phyloP scores from a whole-genome alignment of 2,113 vertebrate genomes.

The Dendropsophus ebraccatus region DNA sequence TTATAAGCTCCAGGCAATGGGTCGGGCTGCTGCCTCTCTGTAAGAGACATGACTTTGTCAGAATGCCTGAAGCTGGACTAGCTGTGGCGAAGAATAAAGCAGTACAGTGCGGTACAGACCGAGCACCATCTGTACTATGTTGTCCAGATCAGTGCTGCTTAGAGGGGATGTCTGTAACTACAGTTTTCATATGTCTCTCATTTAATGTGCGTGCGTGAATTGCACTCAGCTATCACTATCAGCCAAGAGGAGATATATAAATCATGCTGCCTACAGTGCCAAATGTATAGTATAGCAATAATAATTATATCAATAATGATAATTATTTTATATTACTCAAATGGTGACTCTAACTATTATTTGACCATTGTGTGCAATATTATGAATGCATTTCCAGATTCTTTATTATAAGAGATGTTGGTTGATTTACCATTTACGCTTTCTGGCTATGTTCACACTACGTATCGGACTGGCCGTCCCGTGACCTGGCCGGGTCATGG shows the following conservation, averaged over 20 bases:
- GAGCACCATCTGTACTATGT: not conserved
- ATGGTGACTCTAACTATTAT: too few species aligned
- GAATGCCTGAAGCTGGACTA: not conserved
- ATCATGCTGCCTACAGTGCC: not conserved
- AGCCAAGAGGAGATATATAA: not conserved
- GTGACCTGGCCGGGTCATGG: too few species aligned
- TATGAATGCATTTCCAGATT: not conserved
- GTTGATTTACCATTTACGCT: not conserved
- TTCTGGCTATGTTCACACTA: too few species aligned
- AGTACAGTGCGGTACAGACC: not conserved
- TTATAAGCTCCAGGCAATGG: not conserved
- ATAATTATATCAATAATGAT: too few species aligned
- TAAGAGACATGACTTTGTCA: conserved; percentile 11
- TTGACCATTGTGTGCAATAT: not conserved
- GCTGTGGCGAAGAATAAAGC: not conserved
- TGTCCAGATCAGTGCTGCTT: not conserved
- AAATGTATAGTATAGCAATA: not conserved
- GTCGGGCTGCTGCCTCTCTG: not conserved
- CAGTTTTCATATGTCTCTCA: not conserved
- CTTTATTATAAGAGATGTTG: not conserved
- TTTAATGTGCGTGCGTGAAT: not conserved
- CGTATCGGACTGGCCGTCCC: too few species aligned
- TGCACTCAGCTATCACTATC: not conserved
- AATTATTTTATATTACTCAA: too few species aligned
- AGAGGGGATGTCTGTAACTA: not conserved